These are phyloP conservation scores for Drosophila lutescens DNA, from an alignment of 2,888 invertebrate species.

Conservation along the genomic window DNA sequence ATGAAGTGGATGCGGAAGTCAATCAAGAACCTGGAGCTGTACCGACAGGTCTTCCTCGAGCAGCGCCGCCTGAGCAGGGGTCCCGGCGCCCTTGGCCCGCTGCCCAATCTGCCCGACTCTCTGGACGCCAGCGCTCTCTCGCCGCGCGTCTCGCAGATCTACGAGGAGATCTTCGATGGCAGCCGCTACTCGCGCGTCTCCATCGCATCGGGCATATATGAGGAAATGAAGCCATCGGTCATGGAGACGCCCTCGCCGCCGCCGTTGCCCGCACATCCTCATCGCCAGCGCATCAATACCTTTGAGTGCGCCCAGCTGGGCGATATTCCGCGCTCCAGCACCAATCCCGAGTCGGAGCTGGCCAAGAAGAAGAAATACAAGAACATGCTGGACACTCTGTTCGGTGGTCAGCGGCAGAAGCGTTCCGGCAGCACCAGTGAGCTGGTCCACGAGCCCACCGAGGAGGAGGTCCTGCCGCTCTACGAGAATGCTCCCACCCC, in stretches of 20 bases:
- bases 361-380: slow-evolving; percentile 83
- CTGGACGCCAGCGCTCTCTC: slow-evolving; percentile 68
- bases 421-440: slow-evolving; percentile 78
- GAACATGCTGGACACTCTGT: slow-evolving; percentile 80
- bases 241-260: slow-evolving; percentile 68
- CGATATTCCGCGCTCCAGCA: slow-evolving; percentile 82
- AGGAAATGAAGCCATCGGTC: slow-evolving; percentile 83
- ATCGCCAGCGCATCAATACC: slow-evolving; percentile 83
- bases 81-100: slow-evolving; percentile 78
- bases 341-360: slow-evolving; percentile 83
- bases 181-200: slow-evolving; percentile 81
- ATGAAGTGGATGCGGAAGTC: slow-evolving; percentile 84
- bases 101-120: slow-evolving; percentile 82
- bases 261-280: slow-evolving; percentile 81
- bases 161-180: slow-evolving; percentile 83
- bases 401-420: slow-evolving; percentile 76
- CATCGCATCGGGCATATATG: slow-evolving; percentile 84
- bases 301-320: slow-evolving; percentile 70
- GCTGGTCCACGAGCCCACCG: slow-evolving; percentile 40
- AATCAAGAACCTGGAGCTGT: slow-evolving; percentile 83
- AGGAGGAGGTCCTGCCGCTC: slow-evolving; percentile 29
- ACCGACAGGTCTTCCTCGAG: slow-evolving; percentile 83
- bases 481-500: slow-evolving; percentile 70
- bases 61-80: slow-evolving; percentile 80
- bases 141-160: slow-evolving; percentile 82